phyloP scores from a whole-genome alignment of 2,888 invertebrate genomes.

The Netelia virgata region DNA sequence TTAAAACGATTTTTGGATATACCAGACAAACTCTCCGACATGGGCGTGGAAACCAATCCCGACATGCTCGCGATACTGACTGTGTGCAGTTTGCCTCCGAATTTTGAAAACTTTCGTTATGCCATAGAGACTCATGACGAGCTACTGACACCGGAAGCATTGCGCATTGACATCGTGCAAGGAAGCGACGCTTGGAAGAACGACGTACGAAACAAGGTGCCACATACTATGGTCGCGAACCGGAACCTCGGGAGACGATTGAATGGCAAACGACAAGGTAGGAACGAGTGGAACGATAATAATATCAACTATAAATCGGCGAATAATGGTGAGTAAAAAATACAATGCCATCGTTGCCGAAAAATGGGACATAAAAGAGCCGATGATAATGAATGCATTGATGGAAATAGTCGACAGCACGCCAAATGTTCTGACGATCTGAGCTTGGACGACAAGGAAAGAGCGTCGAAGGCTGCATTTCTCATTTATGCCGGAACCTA shows the following conservation, averaged over 20 bases:
- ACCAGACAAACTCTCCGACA: slow-evolving; percentile 39
- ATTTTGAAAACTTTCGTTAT: slow-evolving; percentile 45
- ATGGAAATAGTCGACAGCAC: not conserved
- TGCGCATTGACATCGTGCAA: slow-evolving; percentile 40
- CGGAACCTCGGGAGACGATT: not conserved
- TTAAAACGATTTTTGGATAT: slow-evolving; percentile 46
- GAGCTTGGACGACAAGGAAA: not conserved
- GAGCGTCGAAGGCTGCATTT: slow-evolving; percentile 75
- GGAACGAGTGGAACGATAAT: not conserved
- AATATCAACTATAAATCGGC: not conserved
- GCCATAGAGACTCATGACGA: slow-evolving; percentile 45
- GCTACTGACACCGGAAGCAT: slow-evolving; percentile 13
- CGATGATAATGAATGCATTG: not conserved
- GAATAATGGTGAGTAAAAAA: not conserved
- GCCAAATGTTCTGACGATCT: not conserved
- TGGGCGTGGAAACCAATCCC: slow-evolving; percentile 36
- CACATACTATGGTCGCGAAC: not conserved
- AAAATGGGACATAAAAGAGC: not conserved
- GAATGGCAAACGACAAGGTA: not conserved
- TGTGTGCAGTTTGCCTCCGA: slow-evolving; percentile 36
- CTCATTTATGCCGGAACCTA: slow-evolving; percentile 16
- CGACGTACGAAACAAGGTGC: not conserved
- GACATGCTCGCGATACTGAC: slow-evolving; percentile 26
- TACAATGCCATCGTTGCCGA: not conserved
- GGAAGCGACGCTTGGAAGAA: slow-evolving; percentile 32